phyloP scores from a whole-genome alignment of 2,888 invertebrate species.

The Leucoptera coffeella region DNA sequence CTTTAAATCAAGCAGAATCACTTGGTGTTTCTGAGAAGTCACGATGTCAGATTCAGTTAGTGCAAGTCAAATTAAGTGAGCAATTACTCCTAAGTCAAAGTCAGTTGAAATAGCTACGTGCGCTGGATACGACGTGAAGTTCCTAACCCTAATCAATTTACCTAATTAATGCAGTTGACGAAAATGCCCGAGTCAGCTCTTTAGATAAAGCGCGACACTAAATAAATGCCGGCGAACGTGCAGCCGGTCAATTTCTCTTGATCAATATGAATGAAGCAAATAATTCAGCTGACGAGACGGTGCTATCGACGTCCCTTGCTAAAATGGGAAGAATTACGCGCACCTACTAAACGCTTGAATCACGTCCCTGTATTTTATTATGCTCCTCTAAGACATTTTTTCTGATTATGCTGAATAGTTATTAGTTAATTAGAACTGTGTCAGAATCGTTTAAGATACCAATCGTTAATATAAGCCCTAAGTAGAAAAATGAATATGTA shows the following conservation, averaged over 20 bases:
- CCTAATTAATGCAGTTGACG: slow-evolving; percentile 14
- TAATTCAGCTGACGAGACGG: too few species aligned
- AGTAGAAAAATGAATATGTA: too few species aligned
- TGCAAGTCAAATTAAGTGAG: slow-evolving; percentile 28
- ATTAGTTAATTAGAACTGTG: too few species aligned
- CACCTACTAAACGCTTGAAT: too few species aligned
- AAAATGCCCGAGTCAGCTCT: slow-evolving; percentile 3
- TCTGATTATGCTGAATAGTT: too few species aligned
- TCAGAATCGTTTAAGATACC: too few species aligned
- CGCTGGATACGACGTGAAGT: slow-evolving; percentile 4
- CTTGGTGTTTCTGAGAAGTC: too few species aligned
- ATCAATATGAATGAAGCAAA: not conserved
- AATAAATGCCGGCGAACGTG: slow-evolving; percentile 4
- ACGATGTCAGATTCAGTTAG: slow-evolving; percentile 29
- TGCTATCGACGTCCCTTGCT: not conserved
- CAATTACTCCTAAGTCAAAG: slow-evolving; percentile 27
- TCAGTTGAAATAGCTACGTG: slow-evolving; percentile 19
- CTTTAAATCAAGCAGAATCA: too few species aligned
- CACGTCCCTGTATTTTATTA: too few species aligned
- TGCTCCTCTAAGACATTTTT: too few species aligned
- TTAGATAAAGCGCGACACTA: slow-evolving; percentile 5
- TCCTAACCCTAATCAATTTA: slow-evolving; percentile 18
- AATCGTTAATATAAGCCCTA: too few species aligned
- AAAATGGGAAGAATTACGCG: too few species aligned
- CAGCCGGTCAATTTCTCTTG: slow-evolving; percentile 3